A percentile compares a stretch with the other conserved stretches of the same genome.
phyloP scores from a whole-genome alignment of 2,113 vertebrate genomes.

The Corydoras maculifer region DNA sequence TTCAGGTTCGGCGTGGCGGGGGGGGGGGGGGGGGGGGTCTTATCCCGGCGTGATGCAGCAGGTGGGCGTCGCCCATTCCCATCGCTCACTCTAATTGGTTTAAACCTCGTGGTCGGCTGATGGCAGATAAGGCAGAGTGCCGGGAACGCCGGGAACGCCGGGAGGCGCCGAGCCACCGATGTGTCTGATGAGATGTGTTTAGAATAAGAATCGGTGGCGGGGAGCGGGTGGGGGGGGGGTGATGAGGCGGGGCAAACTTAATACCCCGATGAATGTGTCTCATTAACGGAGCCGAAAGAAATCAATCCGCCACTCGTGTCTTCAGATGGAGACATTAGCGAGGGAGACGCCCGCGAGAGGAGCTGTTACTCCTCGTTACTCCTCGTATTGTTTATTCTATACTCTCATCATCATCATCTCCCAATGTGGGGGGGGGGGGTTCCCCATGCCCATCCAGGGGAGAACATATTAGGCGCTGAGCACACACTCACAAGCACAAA shows the following conservation, averaged over 20 bases:
- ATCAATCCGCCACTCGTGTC: constrained; percentile 50
- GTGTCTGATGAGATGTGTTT: constrained; percentile 9
- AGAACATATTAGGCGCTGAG: no score
- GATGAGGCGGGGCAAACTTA: constrained; percentile 49
- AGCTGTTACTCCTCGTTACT: no score
- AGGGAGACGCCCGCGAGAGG: no score
- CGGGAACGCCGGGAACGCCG: constrained; percentile 39
- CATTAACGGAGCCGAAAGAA: constrained; percentile 55
- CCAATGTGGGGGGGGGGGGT: no score
- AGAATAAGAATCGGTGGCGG: constrained; percentile 22
- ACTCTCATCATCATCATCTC: no score
- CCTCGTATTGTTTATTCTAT: no score
- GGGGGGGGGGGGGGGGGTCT: no score
- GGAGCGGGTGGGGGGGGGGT: constrained; percentile 51
- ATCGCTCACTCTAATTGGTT: constrained; percentile 29
- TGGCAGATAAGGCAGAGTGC: constrained; percentile 27
- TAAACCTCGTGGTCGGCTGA: constrained; percentile 23
- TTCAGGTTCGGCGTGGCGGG: no score
- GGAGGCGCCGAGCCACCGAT: background rate
- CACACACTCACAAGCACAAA: no score
- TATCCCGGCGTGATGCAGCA: no score
- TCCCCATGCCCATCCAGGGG: no score
- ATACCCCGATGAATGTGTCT: constrained; percentile 57
- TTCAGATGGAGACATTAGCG: background rate
- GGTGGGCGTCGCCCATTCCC: constrained; percentile 3